These are phyloP conservation scores for Muscina levida DNA, from an alignment of 2,888 invertebrate genomes.

Conservation along the genomic window DNA sequence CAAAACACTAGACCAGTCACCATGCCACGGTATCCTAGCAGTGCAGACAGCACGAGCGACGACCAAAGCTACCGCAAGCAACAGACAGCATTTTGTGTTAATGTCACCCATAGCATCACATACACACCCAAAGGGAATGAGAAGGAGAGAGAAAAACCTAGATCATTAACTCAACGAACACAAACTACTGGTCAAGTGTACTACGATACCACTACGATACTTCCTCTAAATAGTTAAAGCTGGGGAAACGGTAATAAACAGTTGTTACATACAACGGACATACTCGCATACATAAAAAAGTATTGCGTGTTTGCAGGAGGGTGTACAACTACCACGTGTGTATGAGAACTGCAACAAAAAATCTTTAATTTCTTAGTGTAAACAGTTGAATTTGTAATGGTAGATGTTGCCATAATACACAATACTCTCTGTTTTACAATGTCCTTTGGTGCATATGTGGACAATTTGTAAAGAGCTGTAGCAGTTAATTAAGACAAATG, in stretches of 20 bases:
- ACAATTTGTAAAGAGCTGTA: slow-evolving; percentile 27
- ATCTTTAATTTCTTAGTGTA: slow-evolving; percentile 16
- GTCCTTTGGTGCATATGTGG: slow-evolving; percentile 30
- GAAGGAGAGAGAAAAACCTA: too few relatives aligned
- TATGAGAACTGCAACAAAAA: background rate
- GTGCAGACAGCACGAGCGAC: background rate
- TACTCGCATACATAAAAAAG: slow-evolving; percentile 2
- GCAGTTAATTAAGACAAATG: slow-evolving; percentile 35
- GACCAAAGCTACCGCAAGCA: slow-evolving; percentile 9
- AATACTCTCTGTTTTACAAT: background rate
- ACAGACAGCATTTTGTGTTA: slow-evolving; percentile 7
- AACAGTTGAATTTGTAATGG: background rate
- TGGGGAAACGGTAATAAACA: slow-evolving; percentile 18
- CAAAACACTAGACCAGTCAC: slow-evolving; percentile 4
- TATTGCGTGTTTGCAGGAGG: background rate
- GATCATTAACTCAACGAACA: too few relatives aligned
- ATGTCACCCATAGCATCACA: slow-evolving; percentile 21
- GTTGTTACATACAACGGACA: background rate
- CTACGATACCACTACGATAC: background rate
- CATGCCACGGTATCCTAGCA: background rate
- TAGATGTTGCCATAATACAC: slow-evolving; percentile 9
- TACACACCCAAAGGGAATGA: background rate
- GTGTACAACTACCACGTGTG: background rate
- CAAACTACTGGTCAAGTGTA: slow-evolving; percentile 12
- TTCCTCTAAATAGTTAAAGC: background rate